Conservation (phyloP, 2,888 invertebrate genomes). For the Muscina levida region DNA sequence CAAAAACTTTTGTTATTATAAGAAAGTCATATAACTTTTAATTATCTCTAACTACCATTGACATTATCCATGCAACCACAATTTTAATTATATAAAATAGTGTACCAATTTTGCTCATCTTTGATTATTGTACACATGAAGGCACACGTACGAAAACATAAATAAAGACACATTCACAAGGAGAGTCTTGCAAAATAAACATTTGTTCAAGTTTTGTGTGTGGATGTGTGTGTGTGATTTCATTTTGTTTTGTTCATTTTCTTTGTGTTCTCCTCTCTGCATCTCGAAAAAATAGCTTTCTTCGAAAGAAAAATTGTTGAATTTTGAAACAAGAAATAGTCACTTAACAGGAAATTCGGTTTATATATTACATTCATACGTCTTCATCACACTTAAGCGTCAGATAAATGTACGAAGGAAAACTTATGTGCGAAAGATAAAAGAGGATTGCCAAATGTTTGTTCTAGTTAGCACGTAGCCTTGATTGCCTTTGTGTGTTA, state of each 20-base stretch:
- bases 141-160: slow-evolving; percentile 29
- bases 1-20: no score
- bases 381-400: slow-evolving; percentile 66
- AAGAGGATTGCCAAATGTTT: slow-evolving; percentile 60
- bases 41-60: no score
- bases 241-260: background rate
- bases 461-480: background rate
- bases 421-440: slow-evolving; percentile 61
- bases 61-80: no score
- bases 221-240: slow-evolving; percentile 26
- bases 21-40: no score
- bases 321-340: slow-evolving; percentile 64
- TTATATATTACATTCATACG: slow-evolving; percentile 66
- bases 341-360: slow-evolving; percentile 65
- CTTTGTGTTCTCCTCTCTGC: slow-evolving; percentile 12
- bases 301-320: slow-evolving; percentile 62
- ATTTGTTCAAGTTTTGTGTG: slow-evolving; percentile 61
- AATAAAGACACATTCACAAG: slow-evolving; percentile 12
- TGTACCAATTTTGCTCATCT: no score
- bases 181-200: slow-evolving; percentile 57
- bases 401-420: slow-evolving; percentile 62
- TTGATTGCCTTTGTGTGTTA: no score
- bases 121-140: background rate
- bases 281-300: slow-evolving; percentile 42
- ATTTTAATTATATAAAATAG: no score